A percentile compares a stretch with the other conserved stretches of the same genome.
These are phyloP conservation scores for Mycteria americana DNA, from an alignment of 2,797 vertebrate genomes.

Conservation along the genomic window DNA sequence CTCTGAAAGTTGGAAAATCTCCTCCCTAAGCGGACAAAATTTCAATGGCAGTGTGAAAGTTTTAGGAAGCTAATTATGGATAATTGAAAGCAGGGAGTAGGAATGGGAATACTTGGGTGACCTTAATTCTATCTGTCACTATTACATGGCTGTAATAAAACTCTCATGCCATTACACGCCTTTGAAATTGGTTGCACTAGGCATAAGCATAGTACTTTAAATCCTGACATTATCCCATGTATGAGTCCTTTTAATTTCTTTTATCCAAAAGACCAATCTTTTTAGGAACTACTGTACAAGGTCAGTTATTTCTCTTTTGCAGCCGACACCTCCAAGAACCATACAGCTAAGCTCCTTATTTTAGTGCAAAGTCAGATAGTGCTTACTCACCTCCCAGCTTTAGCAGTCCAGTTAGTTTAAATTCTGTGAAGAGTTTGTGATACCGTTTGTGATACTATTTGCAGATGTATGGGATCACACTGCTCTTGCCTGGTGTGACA, in stretches of 20 bases:
- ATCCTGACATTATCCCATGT: neutral
- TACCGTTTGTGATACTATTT: neutral
- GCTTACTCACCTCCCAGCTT: neutral
- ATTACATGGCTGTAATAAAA: conserved; percentile 27
- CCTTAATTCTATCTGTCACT: conserved; percentile 50
- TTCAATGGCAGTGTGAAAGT: conserved; percentile 50
- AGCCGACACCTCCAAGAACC: neutral
- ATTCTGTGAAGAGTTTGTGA: neutral
- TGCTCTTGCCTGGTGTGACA: neutral
- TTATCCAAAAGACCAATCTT: neutral
- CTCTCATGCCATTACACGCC: neutral
- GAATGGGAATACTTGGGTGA: conserved; percentile 36
- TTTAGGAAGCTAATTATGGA: conserved; percentile 50
- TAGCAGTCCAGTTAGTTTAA: neutral
- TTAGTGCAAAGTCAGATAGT: neutral
- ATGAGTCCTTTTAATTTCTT: conserved; percentile 24
- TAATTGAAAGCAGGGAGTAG: conserved; percentile 51
- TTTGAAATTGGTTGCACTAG: conserved; percentile 30
- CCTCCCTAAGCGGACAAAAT: neutral
- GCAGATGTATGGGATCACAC: neutral
- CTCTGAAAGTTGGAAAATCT: neutral
- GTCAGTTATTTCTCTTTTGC: neutral
- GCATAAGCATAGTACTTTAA: neutral
- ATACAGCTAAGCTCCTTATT: neutral
- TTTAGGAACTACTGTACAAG: neutral